Percentiles rank a stretch among this genome's conserved stretches.
Evolutionary conservation across 2,113 vertebrate species (phyloP).

Genomic region (Todiramphus chloris): DNA sequence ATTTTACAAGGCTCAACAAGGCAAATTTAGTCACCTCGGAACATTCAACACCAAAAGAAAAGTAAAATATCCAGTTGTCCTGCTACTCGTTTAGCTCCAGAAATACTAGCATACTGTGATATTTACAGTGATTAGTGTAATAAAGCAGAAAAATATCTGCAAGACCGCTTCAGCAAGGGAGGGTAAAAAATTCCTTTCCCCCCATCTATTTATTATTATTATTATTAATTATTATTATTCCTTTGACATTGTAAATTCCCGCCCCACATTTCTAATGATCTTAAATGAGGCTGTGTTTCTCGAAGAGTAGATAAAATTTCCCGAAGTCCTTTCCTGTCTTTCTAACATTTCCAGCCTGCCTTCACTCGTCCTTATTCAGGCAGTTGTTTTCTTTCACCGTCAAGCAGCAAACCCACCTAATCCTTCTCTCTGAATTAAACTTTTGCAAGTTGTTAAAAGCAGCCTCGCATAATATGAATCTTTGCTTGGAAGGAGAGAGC

Average conservation of each 20-base stretch:
- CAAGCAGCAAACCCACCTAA: neutral
- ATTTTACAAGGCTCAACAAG: slow-evolving; percentile 73
- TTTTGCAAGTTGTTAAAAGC: neutral
- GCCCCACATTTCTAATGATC: rapidly evolving
- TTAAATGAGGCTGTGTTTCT: neutral
- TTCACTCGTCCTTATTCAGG: neutral
- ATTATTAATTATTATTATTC: neutral
- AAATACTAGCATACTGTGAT: neutral
- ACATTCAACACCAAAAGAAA: slow-evolving; percentile 36
- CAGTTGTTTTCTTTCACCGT: rapidly evolving
- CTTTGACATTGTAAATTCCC: neutral
- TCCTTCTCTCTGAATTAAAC: neutral
- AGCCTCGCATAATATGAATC: neutral
- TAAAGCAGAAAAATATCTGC: neutral
- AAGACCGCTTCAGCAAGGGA: neutral
- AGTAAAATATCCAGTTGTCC: slow-evolving; percentile 57
- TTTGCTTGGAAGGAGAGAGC: neutral
- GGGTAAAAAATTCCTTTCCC: neutral
- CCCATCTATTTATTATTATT: rapidly evolving
- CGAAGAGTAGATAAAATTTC: neutral
- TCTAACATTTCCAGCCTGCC: neutral
- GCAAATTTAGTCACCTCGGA: slow-evolving; percentile 64
- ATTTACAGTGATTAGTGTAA: neutral
- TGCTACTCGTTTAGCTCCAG: slow-evolving; percentile 13
- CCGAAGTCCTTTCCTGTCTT: neutral